Evolutionary conservation across 2,113 vertebrate genomes (phyloP).

Genomic region (Ardeotis arabs): DNA sequence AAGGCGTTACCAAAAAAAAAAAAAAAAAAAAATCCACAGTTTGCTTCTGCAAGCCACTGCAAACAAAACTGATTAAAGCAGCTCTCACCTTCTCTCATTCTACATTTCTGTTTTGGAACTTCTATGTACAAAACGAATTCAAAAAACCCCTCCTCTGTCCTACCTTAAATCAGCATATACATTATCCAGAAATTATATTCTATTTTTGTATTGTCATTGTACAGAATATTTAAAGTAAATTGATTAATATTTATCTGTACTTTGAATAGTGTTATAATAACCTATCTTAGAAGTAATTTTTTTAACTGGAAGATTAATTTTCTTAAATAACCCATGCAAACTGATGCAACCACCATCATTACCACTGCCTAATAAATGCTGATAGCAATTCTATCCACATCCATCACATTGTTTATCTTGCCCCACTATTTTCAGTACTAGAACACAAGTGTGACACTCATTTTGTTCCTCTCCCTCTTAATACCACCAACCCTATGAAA

Average conservation of each 20-base stretch:
- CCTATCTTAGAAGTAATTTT: too few species aligned
- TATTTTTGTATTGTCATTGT: background rate
- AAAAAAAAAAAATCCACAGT: too few species aligned
- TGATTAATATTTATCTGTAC: background rate
- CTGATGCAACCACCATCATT: too few species aligned
- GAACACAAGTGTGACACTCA: background rate
- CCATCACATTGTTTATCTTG: background rate
- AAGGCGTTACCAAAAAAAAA: background rate
- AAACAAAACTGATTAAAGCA: background rate
- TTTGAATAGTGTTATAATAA: background rate
- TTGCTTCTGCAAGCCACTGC: background rate
- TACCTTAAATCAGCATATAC: background rate
- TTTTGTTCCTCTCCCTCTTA: background rate
- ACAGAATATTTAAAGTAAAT: background rate
- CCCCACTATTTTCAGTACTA: background rate
- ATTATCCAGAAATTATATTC: background rate
- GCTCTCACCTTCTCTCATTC: background rate
- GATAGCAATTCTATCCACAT: too few species aligned
- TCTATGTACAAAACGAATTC: accelerated
- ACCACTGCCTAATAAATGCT: too few species aligned
- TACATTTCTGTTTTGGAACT: background rate
- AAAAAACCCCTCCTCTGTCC: background rate
- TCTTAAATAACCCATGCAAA: too few species aligned
- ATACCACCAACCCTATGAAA: background rate
- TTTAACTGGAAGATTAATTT: too few species aligned